Conservation (phyloP, 1,140 invertebrate species). For the Diorhabda elongata region DNA sequence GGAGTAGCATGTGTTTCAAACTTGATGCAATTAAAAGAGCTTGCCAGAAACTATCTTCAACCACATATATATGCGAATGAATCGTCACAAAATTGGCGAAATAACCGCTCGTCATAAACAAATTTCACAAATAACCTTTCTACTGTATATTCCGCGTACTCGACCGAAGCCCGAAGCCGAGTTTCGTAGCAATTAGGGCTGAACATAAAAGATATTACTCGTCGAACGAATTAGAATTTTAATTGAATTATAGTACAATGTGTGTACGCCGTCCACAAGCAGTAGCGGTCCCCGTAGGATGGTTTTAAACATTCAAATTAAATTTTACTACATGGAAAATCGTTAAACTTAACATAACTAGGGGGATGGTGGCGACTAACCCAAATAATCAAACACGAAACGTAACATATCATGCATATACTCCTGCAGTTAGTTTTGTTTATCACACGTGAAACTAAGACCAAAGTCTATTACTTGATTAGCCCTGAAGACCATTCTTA, state of each 20-base stretch:
- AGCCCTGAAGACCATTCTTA: no score
- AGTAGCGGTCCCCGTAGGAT: background rate
- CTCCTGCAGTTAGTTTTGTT: no score
- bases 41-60: background rate
- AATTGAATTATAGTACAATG: constrained; percentile 36
- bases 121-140: constrained; percentile 19
- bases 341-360: no score
- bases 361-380: no score
- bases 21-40: background rate
- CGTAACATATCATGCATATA: no score
- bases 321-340: no score
- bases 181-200: constrained; percentile 25
- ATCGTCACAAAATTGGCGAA: constrained; percentile 10
- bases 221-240: constrained; percentile 37
- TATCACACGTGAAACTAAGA: no score
- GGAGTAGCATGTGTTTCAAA: background rate
- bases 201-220: constrained; percentile 30
- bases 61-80: background rate
- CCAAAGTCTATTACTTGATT: no score
- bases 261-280: constrained; percentile 19
- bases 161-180: background rate
- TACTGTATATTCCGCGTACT: background rate
- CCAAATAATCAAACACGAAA: no score
- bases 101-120: constrained; percentile 30
- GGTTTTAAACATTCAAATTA: no score